A percentile compares a stretch with the other conserved stretches of the same genome.
Conservation (phyloP, 1,140 invertebrate genomes). For the Lepidurus arcticus region DNA sequence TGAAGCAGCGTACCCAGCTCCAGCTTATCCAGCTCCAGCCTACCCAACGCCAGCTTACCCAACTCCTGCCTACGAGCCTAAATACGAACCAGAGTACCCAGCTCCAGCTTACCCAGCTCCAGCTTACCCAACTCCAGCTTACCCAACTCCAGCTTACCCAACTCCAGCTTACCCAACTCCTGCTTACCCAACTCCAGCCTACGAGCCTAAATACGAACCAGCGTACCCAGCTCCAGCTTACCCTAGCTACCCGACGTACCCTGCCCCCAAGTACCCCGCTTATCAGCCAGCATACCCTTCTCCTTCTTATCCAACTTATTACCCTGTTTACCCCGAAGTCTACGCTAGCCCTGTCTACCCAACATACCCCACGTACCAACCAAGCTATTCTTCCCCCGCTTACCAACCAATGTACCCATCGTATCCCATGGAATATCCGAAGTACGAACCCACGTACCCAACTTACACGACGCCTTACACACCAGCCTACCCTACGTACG, state of each 20-base stretch:
- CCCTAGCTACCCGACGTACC: neutral
- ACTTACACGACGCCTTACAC: no score
- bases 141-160: neutral
- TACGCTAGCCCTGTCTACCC: neutral
- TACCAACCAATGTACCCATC: neutral
- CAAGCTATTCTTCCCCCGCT: neutral
- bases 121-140: neutral
- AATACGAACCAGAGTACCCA: neutral
- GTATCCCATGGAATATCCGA: neutral
- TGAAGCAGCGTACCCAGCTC: neutral
- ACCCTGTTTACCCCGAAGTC: neutral
- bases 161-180: neutral
- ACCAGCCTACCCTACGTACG: no score
- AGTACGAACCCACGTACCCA: neutral
- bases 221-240: neutral
- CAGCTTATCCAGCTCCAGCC: neutral
- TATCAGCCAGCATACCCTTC: neutral
- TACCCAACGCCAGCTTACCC: neutral
- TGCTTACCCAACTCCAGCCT: neutral
- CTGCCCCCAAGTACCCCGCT: neutral
- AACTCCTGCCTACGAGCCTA: neutral
- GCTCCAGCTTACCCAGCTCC: neutral
- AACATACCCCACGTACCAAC: neutral
- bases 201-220: neutral
- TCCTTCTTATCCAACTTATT: neutral